Percentiles rank a stretch among this genome's conserved stretches.
Evolutionary conservation across 2,797 vertebrate genomes (phyloP).

Genomic region (Syncerus caffer): DNA sequence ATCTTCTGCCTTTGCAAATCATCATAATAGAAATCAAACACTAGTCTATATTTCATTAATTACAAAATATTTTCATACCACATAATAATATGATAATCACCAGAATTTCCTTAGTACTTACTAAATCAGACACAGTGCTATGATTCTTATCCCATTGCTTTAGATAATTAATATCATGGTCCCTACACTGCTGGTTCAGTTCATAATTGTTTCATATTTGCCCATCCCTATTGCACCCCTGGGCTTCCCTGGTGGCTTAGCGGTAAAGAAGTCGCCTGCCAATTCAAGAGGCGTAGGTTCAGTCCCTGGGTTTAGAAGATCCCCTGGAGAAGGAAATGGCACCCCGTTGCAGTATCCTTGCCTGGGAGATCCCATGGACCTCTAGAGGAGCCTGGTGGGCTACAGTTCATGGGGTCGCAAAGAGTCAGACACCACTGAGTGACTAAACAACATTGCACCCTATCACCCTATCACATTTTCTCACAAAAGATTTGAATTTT

Average conservation of each 20-base stretch:
- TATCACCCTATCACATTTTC: not conserved
- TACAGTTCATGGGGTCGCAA: not conserved
- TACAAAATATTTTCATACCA: not conserved
- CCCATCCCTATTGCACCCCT: too few species aligned
- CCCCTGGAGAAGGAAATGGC: not conserved
- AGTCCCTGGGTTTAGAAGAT: not conserved
- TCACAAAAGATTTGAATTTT: not conserved
- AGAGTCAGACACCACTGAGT: not conserved
- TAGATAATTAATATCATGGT: not conserved
- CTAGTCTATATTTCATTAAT: not conserved
- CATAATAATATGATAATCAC: not conserved
- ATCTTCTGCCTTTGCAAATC: not conserved
- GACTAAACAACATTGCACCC: not conserved
- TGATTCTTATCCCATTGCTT: not conserved
- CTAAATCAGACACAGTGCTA: not conserved
- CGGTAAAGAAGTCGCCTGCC: not conserved
- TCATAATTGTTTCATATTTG: not conserved
- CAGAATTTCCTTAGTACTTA: not conserved
- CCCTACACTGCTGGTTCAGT: not conserved
- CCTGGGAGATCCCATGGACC: not conserved
- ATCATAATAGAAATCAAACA: conserved; percentile 1
- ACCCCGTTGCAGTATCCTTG: not conserved
- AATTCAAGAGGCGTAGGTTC: not conserved
- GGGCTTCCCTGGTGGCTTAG: not conserved
- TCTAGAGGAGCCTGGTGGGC: not conserved